A percentile compares a stretch with the other conserved stretches of the same genome.
Conservation (phyloP, 2,888 invertebrate genomes). For the Limenitis camilla region DNA sequence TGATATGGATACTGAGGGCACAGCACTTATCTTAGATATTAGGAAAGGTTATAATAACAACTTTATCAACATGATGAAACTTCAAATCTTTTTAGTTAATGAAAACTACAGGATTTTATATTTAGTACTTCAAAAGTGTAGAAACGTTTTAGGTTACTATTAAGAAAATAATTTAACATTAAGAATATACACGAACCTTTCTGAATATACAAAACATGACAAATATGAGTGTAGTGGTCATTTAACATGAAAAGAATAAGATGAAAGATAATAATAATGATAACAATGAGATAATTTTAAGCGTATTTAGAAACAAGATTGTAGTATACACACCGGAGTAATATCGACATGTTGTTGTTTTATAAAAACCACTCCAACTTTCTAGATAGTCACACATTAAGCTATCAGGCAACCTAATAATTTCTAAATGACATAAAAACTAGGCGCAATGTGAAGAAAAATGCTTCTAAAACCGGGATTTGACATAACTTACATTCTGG, state of each 20-base stretch:
- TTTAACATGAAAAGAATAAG: conserved; percentile 37
- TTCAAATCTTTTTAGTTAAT: not conserved
- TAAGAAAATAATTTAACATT: conserved; percentile 16
- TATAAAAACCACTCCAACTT: conserved; percentile 16
- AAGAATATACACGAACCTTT: conserved; percentile 49
- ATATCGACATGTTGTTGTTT: conserved; percentile 34
- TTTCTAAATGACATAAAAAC: conserved; percentile 10
- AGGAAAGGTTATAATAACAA: conserved; percentile 40
- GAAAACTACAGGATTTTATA: conserved; percentile 4
- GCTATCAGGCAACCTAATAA: not conserved
- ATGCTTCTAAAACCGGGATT: conserved; percentile 61
- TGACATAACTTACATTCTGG: conserved; percentile 64
- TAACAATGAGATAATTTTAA: conserved; percentile 59
- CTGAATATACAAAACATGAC: conserved; percentile 60
- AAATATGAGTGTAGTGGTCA: conserved; percentile 31
- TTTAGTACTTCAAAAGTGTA: not conserved
- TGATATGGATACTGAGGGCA: conserved; percentile 5
- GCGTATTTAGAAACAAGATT: conserved; percentile 34
- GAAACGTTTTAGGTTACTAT: conserved; percentile 9
- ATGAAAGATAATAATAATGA: conserved; percentile 58
- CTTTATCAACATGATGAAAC: conserved; percentile 36
- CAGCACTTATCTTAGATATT: conserved; percentile 9
- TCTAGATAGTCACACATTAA: not conserved
- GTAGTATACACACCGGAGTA: conserved; percentile 28
- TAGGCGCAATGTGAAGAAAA: conserved; percentile 32